Conservation (phyloP, 2,113 vertebrate genomes). For the Callithrix jacchus region DNA sequence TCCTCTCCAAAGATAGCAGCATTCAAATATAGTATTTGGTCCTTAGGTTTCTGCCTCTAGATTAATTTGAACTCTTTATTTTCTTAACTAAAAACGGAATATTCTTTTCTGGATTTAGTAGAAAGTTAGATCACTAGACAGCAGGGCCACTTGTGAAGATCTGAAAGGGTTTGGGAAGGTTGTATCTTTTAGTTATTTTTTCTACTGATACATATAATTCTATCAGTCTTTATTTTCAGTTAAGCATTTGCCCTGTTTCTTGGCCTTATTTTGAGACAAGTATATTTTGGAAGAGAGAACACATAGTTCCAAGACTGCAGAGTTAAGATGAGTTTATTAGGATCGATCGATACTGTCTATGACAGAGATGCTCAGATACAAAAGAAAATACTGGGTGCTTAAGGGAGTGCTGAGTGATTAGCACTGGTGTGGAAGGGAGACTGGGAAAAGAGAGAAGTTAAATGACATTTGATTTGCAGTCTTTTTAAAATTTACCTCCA, state of each 20-base stretch:
- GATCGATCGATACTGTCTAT: slow-evolving; percentile 7
- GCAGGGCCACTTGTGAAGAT: background rate
- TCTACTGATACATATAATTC: background rate
- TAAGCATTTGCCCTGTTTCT: background rate
- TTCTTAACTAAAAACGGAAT: background rate
- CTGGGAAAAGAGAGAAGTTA: background rate
- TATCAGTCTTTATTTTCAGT: background rate
- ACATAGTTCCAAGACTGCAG: slow-evolving; percentile 14
- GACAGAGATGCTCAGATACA: slow-evolving; percentile 28
- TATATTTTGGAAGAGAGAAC: slow-evolving; percentile 6
- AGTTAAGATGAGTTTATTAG: slow-evolving; percentile 53
- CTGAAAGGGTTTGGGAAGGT: background rate
- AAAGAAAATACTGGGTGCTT: slow-evolving; percentile 25
- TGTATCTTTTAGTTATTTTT: slow-evolving; percentile 9
- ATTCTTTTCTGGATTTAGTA: slow-evolving; percentile 6
- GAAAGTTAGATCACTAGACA: background rate
- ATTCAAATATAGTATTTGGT: slow-evolving; percentile 13
- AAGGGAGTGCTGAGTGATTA: slow-evolving; percentile 35
- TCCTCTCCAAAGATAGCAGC: background rate
- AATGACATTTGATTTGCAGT: background rate
- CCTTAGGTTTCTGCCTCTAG: background rate
- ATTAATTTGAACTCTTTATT: slow-evolving; percentile 19
- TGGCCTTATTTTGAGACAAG: slow-evolving; percentile 44
- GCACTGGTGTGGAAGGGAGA: background rate
- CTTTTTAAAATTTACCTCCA: slow-evolving; percentile 28